These are phyloP conservation scores for Amphibalanus amphitrite DNA, from an alignment of 1,140 invertebrate genomes.

Conservation along the genomic window DNA sequence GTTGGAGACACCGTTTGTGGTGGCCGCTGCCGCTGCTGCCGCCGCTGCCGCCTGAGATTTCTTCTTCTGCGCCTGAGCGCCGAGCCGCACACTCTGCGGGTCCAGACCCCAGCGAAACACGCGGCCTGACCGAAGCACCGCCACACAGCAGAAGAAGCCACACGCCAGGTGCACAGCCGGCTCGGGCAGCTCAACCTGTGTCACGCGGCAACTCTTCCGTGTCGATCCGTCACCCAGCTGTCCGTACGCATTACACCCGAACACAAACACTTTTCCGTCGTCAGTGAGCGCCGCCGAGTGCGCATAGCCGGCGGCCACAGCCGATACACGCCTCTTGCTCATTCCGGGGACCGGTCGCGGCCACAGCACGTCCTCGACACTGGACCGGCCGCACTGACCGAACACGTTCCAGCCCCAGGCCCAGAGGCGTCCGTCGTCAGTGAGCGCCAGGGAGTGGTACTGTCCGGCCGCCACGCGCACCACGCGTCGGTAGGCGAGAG, in stretches of 20 bases:
- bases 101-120: background rate
- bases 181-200: slow-evolving; percentile 36
- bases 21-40: no score
- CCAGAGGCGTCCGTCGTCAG: slow-evolving; percentile 38
- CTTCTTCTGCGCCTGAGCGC: background rate
- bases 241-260: slow-evolving; percentile 56
- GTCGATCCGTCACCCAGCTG: slow-evolving; percentile 40
- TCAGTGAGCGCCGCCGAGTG: slow-evolving; percentile 64
- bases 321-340: slow-evolving; percentile 24
- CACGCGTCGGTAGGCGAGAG: slow-evolving; percentile 40
- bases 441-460: slow-evolving; percentile 57
- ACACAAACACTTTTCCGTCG: slow-evolving; percentile 60
- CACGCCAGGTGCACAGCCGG: slow-evolving; percentile 46
- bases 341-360: slow-evolving; percentile 40
- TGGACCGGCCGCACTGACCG: slow-evolving; percentile 60
- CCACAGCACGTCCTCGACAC: slow-evolving; percentile 40
- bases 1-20: background rate
- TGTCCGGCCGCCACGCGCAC: slow-evolving; percentile 51
- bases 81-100: background rate
- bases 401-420: slow-evolving; percentile 58
- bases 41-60: background rate
- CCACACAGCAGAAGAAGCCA: slow-evolving; percentile 49
- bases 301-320: slow-evolving; percentile 29
- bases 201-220: slow-evolving; percentile 41
- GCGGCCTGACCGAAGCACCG: background rate